Percentiles rank a stretch among this genome's conserved stretches.
Evolutionary conservation across 2,797 vertebrate genomes (phyloP).

Genomic region (Ptychobarbus kaznakovi): DNA sequence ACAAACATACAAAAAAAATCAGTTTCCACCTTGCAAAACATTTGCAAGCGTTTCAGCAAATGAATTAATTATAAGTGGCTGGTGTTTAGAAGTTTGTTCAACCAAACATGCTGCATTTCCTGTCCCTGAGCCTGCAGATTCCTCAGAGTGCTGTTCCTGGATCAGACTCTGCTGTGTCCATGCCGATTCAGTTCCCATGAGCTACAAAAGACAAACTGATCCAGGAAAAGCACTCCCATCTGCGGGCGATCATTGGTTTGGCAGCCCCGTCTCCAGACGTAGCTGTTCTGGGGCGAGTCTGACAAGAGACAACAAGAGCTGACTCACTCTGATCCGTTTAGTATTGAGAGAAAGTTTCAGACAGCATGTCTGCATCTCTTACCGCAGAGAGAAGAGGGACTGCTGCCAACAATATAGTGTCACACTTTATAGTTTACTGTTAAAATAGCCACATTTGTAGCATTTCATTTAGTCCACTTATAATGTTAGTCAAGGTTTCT

Average conservation of each 20-base stretch:
- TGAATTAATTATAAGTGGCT: neutral
- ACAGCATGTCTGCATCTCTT: constrained; percentile 1
- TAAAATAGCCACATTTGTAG: neutral
- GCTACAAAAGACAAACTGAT: constrained; percentile 37
- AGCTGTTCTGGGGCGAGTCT: constrained; percentile 7
- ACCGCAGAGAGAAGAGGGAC: neutral
- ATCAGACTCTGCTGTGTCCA: constrained; percentile 6
- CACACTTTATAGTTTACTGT: neutral
- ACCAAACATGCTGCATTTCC: constrained; percentile 11
- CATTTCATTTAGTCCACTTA: neutral
- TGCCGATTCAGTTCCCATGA: constrained; percentile 9
- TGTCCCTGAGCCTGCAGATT: constrained; percentile 22
- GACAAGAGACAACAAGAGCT: constrained; percentile 37
- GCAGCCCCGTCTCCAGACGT: constrained; percentile 23
- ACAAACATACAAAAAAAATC: neutral
- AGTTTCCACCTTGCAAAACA: neutral
- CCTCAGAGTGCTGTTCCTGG: constrained; percentile 24
- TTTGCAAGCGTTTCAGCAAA: neutral
- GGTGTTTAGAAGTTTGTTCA: neutral
- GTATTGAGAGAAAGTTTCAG: constrained; percentile 16
- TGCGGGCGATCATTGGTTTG: constrained; percentile 26
- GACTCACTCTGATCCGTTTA: constrained; percentile 27
- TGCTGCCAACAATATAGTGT: neutral
- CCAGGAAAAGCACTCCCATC: constrained; percentile 30
- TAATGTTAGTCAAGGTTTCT: neutral